A percentile compares a stretch with the other conserved stretches of the same genome.
Conservation (phyloP, 2,113 vertebrate species). For the Heterochromis multidens region DNA sequence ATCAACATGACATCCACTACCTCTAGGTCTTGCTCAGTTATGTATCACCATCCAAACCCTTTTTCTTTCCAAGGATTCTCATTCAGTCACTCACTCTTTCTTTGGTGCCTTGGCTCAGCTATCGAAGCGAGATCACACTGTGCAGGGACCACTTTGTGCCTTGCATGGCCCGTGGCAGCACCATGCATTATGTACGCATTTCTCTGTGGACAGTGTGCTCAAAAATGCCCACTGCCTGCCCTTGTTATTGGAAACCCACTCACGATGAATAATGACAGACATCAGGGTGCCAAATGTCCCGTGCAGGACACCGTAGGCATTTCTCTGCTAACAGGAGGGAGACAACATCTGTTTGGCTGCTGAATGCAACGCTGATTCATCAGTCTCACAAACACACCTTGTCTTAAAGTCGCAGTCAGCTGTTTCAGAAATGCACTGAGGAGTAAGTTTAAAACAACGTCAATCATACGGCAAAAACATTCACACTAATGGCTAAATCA, state of each 20-base stretch:
- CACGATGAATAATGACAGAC: conserved; percentile 78
- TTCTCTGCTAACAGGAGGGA: conserved; percentile 68
- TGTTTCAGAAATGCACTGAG: conserved; percentile 30
- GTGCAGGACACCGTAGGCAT: conserved; percentile 71
- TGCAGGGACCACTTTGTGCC: conserved; percentile 34
- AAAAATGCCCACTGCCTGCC: conserved; percentile 74
- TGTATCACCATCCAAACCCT: conserved; percentile 22
- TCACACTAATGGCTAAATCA: background rate
- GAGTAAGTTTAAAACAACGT: conserved; percentile 6
- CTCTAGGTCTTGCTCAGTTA: conserved; percentile 4
- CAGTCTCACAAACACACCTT: conserved; percentile 56
- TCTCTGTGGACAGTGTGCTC: conserved; percentile 59
- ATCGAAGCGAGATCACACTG: conserved; percentile 29
- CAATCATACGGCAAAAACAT: conserved; percentile 18
- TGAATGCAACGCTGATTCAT: conserved; percentile 71
- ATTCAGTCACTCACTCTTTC: conserved; percentile 14
- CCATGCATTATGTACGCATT: conserved; percentile 63
- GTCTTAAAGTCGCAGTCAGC: conserved; percentile 64
- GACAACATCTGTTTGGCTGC: conserved; percentile 78
- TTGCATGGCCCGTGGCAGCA: conserved; percentile 33
- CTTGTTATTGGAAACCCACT: conserved; percentile 77
- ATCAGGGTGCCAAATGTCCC: conserved; percentile 79
- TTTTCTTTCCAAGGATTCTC: conserved; percentile 37
- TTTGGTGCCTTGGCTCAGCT: conserved; percentile 22
- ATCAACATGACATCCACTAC: conserved; percentile 34